Evolutionary conservation across 2,113 vertebrate species (phyloP).

Genomic region (Tetrao urogallus): DNA sequence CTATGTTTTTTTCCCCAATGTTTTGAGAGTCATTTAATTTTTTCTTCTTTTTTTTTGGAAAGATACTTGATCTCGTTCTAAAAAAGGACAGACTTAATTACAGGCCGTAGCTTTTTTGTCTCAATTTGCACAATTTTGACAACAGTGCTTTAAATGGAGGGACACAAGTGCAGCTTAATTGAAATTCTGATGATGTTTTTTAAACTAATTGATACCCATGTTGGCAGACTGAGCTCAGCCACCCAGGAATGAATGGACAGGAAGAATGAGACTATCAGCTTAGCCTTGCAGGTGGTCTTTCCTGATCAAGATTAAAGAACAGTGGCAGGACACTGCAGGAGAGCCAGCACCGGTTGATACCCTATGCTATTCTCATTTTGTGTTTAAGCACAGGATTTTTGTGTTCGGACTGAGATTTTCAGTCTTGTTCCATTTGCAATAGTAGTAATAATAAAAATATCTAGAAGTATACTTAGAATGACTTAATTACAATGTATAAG

Average conservation of each 20-base stretch:
- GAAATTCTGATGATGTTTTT: slow-evolving; percentile 68
- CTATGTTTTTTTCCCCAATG: background rate
- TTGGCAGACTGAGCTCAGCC: slow-evolving; percentile 69
- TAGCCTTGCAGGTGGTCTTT: slow-evolving; percentile 69
- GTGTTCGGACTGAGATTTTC: slow-evolving; percentile 43
- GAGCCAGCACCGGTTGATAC: slow-evolving; percentile 37
- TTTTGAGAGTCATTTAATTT: slow-evolving; percentile 58
- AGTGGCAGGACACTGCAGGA: slow-evolving; percentile 56
- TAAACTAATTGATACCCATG: slow-evolving; percentile 68
- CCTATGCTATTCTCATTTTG: slow-evolving; percentile 30
- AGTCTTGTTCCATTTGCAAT: slow-evolving; percentile 27
- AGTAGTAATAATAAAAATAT: slow-evolving; percentile 20
- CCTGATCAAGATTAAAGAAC: slow-evolving; percentile 68
- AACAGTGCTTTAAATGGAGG: slow-evolving; percentile 57
- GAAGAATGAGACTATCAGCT: slow-evolving; percentile 73
- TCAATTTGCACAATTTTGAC: slow-evolving; percentile 65
- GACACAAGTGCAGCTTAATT: slow-evolving; percentile 51
- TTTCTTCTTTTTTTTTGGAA: background rate
- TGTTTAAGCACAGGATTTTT: slow-evolving; percentile 50
- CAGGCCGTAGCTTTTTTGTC: slow-evolving; percentile 43
- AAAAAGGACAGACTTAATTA: slow-evolving; percentile 58
- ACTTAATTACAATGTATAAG: slow-evolving; percentile 51
- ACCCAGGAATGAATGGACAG: slow-evolving; percentile 70
- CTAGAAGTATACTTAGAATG: slow-evolving; percentile 34
- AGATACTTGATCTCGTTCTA: slow-evolving; percentile 18